Percentiles rank a stretch among this genome's conserved stretches.
phyloP scores from a whole-genome alignment of 2,113 vertebrate genomes.

The Cryptomyrus ogoouensis region DNA sequence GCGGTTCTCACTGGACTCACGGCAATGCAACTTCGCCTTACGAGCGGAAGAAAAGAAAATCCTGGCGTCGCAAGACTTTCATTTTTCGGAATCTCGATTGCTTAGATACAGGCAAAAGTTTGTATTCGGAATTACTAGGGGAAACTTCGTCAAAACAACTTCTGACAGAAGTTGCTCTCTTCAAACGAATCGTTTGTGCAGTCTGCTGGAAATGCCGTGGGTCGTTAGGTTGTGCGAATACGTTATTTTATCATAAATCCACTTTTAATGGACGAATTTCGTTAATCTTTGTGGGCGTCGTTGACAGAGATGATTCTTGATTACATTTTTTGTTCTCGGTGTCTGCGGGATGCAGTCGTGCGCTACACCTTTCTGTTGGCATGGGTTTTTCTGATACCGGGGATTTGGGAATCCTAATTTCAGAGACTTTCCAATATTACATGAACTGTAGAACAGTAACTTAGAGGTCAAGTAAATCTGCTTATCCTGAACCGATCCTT shows the following conservation, averaged over 20 bases:
- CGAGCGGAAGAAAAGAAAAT: not conserved
- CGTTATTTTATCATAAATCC: not conserved
- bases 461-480: not conserved
- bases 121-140: not conserved
- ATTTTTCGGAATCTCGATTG: not conserved
- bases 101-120: not conserved
- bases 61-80: not conserved
- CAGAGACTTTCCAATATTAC: not conserved
- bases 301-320: not conserved
- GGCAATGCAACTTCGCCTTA: not conserved
- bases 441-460: not conserved
- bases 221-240: not conserved
- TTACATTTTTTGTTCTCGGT: not conserved
- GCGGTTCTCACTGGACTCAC: not conserved
- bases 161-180: not conserved
- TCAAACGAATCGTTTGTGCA: not conserved
- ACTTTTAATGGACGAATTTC: not conserved
- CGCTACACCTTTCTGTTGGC: not conserved
- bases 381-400: not conserved
- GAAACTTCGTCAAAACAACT: not conserved
- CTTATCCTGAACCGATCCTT: not conserved
- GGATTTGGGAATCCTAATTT: slow-evolving; percentile 5
- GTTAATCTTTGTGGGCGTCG: not conserved
- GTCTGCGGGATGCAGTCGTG: not conserved
- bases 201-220: not conserved